Evolutionary conservation across 2,888 invertebrate genomes (phyloP), one percentile per base, ranked within the genome.

Genomic region (Charanyca ferruginea): DNA sequence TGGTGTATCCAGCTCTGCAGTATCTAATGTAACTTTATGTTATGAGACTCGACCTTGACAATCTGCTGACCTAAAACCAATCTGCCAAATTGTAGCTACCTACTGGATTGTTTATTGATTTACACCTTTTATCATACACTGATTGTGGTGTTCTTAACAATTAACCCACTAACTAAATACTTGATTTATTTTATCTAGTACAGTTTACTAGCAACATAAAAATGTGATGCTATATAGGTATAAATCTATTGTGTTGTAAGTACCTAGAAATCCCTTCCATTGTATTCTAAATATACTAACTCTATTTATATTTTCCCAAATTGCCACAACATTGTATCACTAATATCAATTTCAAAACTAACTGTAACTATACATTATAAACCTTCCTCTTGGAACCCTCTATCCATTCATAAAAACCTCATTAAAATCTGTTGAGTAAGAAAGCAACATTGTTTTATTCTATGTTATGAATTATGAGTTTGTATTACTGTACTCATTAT

Each of bases 21-120:
- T 58, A 18, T 32, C 3, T 63, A 60, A 47, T 52, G 20, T 20
- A 66, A 54, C 54, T n/a, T n/a, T n/a, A 66, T 62, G 42, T 47
- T 66, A 54, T 67, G 44, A 64, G 54, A 58, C 47, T 54, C 47
- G 65, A 74, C 73, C 75, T 76, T 77, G 74, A 80, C 32, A 63
- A 51, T 22, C 53, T 67, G 20, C 45, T 72, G 62, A 66, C 59
- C 71, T 63, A 66, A 71, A 66, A 53, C 28, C 20, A n/a, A 44
- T 11, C 41, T 66, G 58, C 66, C 66, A 65, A 68, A 64, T 49
- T 42, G 5, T 72, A 57, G 9, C 25, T 68, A 58, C 35, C 49
- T 45, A 67, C 22, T 32, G n/a, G 25, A 47, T 62, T 69, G 57
- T 74, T 68, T 60, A 69, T 69, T 60, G 44, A 69, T 74, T 58